These are phyloP conservation scores for Hemistola chrysoprasaria DNA, from an alignment of 2,888 invertebrate genomes.

Conservation along the genomic window DNA sequence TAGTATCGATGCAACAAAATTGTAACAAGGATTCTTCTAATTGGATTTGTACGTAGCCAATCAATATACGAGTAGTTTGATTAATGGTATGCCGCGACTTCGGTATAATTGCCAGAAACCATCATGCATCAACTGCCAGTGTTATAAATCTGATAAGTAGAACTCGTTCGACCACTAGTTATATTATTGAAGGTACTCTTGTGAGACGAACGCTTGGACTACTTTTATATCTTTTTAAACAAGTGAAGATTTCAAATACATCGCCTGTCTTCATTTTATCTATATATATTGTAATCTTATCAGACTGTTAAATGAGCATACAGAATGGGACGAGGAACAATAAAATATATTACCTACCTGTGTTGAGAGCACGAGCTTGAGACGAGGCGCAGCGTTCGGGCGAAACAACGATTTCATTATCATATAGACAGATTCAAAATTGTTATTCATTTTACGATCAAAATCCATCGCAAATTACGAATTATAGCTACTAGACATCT, in stretches of 20 bases:
- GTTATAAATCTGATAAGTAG: conserved; percentile 74
- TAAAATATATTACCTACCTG: conserved; percentile 46
- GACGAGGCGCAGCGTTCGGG: neutral
- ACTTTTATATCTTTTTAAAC: conserved; percentile 18
- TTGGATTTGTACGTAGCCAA: conserved; percentile 77
- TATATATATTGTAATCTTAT: conserved; percentile 55
- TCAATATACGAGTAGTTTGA: conserved; percentile 77
- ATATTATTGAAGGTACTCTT: conserved; percentile 26
- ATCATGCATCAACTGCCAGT: conserved; percentile 74
- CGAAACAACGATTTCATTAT: conserved; percentile 8
- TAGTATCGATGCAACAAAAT: conserved; percentile 61
- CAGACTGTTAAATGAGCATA: conserved; percentile 46
- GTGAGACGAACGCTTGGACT: conserved; percentile 12
- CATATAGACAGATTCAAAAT: conserved; percentile 7
- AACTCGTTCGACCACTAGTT: conserved; percentile 54
- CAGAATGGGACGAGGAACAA: conserved; percentile 37
- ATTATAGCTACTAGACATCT: conserved; percentile 39
- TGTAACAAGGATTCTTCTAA: conserved; percentile 73
- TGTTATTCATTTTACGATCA: conserved; percentile 17
- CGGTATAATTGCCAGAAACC: conserved; percentile 73
- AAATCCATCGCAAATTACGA: conserved; percentile 31
- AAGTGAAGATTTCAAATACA: conserved; percentile 15
- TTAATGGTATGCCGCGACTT: conserved; percentile 64
- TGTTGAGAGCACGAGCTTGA: conserved; percentile 31
- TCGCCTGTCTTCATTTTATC: conserved; percentile 31